These are phyloP conservation scores for Florisuga fusca DNA, from an alignment of 2,797 vertebrate species.

Conservation along the genomic window DNA sequence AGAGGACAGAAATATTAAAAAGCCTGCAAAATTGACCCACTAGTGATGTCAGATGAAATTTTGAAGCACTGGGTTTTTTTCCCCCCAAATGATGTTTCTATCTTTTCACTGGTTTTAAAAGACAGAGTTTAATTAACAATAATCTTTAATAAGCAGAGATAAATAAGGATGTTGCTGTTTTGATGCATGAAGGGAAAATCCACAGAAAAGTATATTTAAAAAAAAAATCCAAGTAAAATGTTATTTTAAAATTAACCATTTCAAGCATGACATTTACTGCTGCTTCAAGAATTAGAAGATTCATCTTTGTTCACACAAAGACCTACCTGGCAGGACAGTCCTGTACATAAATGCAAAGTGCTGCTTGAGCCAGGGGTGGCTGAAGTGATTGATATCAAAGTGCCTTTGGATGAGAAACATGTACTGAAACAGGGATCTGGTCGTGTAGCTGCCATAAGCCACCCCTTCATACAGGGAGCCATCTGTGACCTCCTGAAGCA, in stretches of 20 bases:
- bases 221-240: not conserved
- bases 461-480: slow-evolving; percentile 97
- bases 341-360: slow-evolving; percentile 97
- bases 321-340: slow-evolving; percentile 92
- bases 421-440: slow-evolving; percentile 96
- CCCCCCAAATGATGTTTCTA: not conserved
- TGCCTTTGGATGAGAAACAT: slow-evolving; percentile 96
- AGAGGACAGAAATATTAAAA: not conserved
- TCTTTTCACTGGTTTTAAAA: not conserved
- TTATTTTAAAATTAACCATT: not conserved
- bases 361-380: slow-evolving; percentile 95
- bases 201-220: not conserved
- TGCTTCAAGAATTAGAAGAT: not conserved
- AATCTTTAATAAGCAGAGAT: not conserved
- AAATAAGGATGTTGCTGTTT: not conserved
- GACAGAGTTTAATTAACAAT: not conserved
- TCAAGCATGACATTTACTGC: not conserved
- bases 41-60: not conserved
- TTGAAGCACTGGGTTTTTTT: not conserved
- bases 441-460: slow-evolving; percentile 96
- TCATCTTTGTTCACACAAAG: not conserved
- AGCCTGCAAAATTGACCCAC: not conserved
- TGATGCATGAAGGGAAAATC: not conserved
- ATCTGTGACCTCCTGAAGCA: slow-evolving; percentile 92
- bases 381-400: slow-evolving; percentile 93